Base-by-base conservation (phyloP, 1,140 invertebrate species). In the Maconellicoccus hirsutus region DNA sequence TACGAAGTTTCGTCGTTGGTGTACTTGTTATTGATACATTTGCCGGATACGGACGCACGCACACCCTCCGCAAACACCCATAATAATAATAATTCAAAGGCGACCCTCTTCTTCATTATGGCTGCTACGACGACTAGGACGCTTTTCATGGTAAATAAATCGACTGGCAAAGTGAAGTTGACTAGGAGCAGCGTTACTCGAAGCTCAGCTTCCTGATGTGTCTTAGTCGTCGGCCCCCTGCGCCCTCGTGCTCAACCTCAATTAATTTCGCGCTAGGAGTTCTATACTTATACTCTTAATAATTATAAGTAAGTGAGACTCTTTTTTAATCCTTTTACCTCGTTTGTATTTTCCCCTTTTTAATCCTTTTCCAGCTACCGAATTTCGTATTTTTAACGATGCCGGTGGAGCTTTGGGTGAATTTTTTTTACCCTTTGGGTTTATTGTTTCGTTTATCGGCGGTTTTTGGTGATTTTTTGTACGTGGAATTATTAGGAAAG, bases 61-160 rank as follows among this genome's bases (percentile, higher is more conserved):
- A 66, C 21, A 66, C 61, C 61, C 61, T 66, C 61, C 61, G 61
- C 61, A 66, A 66, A 66, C 61, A 66, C 22, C 25, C 14, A 66
- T 66, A 66, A 66, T 66, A 66, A 66, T 66, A 23, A 66, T 66
- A 66, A 66, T 66, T 66, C 61, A 66, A 66, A 66, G 25, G 61
- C 61, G 61, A 66, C 61, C 61, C 61, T 26, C 42, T 52, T 52
- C 42, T 52, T 52, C 42, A 52, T 23, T 66, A 66, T 16, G 25
- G n/a, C n/a, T n/a, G n/a, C n/a, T n/a, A 66, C 22, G 61, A 26
- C 61, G 21, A 26, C 61, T 12, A 66, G 61, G 61, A 66, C 25
- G 61, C 25, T 66, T n/a, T n/a, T 66, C 61, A 66, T 66, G 61
- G 61, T 66, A 23, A 66, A 66, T 66, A 66, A 66, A 66, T 66